A percentile compares a stretch with the other conserved stretches of the same genome.
Conservation (phyloP, 2,888 invertebrate genomes). For the Ormyrus rosae region DNA sequence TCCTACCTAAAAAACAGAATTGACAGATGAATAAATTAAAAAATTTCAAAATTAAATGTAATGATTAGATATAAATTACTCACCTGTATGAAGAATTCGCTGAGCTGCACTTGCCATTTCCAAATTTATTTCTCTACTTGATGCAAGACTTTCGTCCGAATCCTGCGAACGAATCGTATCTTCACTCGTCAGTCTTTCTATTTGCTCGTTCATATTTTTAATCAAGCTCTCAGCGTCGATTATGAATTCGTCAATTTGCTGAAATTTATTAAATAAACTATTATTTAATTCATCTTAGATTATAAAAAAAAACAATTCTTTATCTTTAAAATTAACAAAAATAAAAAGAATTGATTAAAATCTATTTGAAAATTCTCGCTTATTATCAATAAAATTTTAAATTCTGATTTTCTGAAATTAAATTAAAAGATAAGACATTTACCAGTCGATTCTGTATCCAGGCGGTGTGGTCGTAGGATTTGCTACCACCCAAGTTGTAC, state of each 20-base stretch:
- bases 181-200: conserved; percentile 78
- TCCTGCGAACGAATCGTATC: conserved; percentile 78
- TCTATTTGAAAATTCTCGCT: neutral
- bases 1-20: conserved; percentile 65
- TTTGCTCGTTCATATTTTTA: conserved; percentile 80
- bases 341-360: neutral
- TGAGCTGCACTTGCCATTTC: conserved; percentile 66
- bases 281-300: neutral
- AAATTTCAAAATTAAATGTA: neutral
- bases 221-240: conserved; percentile 80
- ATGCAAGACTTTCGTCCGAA: conserved; percentile 78
- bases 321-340: neutral
- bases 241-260: conserved; percentile 81
- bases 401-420: neutral
- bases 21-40: neutral
- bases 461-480: conserved; percentile 83
- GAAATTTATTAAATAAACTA: conserved; percentile 13
- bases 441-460: conserved; percentile 89
- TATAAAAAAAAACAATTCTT: too few relatives aligned
- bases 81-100: conserved; percentile 69
- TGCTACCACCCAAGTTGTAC: conserved; percentile 83
- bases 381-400: conserved; percentile 6
- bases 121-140: conserved; percentile 78
- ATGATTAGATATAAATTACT: neutral
- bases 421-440: conserved; percentile 65